Base-by-base conservation (phyloP, 2,113 vertebrate species). In the Oryzias curvinotus region DNA sequence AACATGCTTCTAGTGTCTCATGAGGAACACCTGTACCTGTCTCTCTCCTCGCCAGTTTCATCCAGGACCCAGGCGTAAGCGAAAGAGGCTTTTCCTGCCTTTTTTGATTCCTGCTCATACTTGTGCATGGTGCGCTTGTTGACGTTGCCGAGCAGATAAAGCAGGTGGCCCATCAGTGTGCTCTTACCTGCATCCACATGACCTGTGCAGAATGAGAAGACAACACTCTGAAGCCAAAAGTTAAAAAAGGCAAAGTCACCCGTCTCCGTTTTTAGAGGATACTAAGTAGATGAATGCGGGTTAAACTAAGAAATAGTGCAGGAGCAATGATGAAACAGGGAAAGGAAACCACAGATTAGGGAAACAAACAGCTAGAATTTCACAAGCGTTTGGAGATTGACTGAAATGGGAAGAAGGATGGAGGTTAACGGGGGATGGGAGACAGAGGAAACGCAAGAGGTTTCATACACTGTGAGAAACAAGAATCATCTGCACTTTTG, bases 51-150 rank as follows among this genome's bases (percentile, higher is more conserved):
- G 5, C 97, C 97, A 18, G 97, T 99, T 90, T 99, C 97, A 82
- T 99, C 97, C 90, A 99, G 91, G 42, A 99, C 97, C 97, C 97
- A 99, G 0, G 97, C 97, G 61, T 96, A 99, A 12, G 96, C 96
- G 79, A 99, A 99, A 0, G 97, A 99, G 55, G 97, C 96, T 83
- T 99, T 99, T 53, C 97, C 97, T 48, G 96, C 97, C 84, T 99
- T 98, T 85, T 98, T 99, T 5, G 97, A 95, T 71, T 99, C 97
- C 61, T 97, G 95, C 77, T 98, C 96, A 0, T 98, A 99, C 87
- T 98, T 98, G 87, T 98, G 97, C 97, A 99, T 99, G 77, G 95
- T 96, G 84, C 96, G 94, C 90, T 98, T 96, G 91, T 98, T 98
- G 80, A 99, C 96, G 28, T 98, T 94, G 60, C 97, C 97, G 90